A percentile compares a stretch with the other conserved stretches of the same genome.
These are phyloP conservation scores for Lipophrys pholis DNA, from an alignment of 2,113 vertebrate genomes.

Conservation along the genomic window DNA sequence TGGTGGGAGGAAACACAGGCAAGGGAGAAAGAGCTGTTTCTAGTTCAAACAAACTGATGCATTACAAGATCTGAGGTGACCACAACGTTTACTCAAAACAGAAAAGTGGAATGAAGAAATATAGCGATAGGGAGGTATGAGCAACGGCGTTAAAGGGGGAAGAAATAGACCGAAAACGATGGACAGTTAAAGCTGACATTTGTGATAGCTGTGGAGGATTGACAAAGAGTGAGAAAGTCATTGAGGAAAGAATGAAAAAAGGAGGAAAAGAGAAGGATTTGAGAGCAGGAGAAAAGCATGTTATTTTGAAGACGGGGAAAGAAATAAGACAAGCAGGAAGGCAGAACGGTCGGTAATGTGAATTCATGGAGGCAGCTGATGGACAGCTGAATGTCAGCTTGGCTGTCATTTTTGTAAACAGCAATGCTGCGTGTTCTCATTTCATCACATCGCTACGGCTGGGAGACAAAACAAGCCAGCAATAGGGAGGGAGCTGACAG, in stretches of 20 bases:
- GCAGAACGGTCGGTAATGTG: constrained; percentile 37
- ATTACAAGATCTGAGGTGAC: constrained; percentile 35
- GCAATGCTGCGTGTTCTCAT: constrained; percentile 50
- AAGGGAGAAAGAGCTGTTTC: constrained; percentile 37
- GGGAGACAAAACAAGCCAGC: constrained; percentile 48
- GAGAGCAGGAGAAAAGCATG: constrained; percentile 21
- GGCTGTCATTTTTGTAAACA: constrained; percentile 64
- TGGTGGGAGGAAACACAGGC: constrained; percentile 42
- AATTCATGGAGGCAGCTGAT: constrained; percentile 61
- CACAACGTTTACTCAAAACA: constrained; percentile 40
- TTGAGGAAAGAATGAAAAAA: constrained; percentile 33
- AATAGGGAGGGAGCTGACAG: constrained; percentile 43
- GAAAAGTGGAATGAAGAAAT: constrained; percentile 32
- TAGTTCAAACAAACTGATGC: constrained; percentile 61
- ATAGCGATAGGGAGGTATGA: background rate
- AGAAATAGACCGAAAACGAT: constrained; percentile 18
- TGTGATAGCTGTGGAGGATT: constrained; percentile 37
- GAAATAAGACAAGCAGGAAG: constrained; percentile 46
- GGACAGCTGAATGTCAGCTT: constrained; percentile 67
- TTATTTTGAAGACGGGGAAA: constrained; percentile 29
- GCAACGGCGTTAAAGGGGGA: background rate
- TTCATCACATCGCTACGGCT: constrained; percentile 33
- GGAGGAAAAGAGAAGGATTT: constrained; percentile 16
- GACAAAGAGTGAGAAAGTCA: constrained; percentile 12
- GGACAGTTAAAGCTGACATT: constrained; percentile 33